Evolutionary conservation across 2,797 vertebrate species (phyloP).

Genomic region (Leptodactylus fallax): DNA sequence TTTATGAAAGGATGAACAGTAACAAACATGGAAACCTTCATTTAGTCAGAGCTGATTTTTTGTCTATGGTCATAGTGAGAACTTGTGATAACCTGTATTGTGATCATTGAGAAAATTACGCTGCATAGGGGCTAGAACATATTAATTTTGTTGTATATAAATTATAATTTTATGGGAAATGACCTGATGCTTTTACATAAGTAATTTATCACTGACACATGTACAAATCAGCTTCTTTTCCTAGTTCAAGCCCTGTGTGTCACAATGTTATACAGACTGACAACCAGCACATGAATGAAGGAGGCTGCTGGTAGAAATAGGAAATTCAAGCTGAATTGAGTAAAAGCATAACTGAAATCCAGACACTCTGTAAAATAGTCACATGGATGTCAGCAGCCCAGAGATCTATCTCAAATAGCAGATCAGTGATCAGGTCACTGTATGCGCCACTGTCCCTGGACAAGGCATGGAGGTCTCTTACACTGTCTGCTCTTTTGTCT

Average conservation of each 20-base stretch:
- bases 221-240: background rate
- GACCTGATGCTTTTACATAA: background rate
- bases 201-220: background rate
- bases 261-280: background rate
- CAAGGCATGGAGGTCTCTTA: constrained; percentile 2
- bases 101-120: background rate
- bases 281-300: constrained; percentile 11
- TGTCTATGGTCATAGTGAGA: background rate
- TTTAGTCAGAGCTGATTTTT: background rate
- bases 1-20: background rate
- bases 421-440: constrained; percentile 6
- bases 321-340: constrained; percentile 44
- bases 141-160: background rate
- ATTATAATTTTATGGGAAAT: background rate
- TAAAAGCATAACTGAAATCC: constrained; percentile 8
- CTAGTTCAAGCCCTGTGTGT: constrained; percentile 12
- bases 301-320: constrained; percentile 2
- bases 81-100: background rate
- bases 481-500: constrained; percentile 1
- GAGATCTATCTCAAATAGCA: background rate
- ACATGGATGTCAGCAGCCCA: constrained; percentile 9
- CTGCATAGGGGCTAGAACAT: background rate
- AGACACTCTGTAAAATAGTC: constrained; percentile 8
- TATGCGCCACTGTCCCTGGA: background rate
- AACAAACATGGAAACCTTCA: background rate